A percentile compares a stretch with the other conserved stretches of the same genome.
Conservation (phyloP, 2,113 vertebrate species). For the Atlantisia rogersi region DNA sequence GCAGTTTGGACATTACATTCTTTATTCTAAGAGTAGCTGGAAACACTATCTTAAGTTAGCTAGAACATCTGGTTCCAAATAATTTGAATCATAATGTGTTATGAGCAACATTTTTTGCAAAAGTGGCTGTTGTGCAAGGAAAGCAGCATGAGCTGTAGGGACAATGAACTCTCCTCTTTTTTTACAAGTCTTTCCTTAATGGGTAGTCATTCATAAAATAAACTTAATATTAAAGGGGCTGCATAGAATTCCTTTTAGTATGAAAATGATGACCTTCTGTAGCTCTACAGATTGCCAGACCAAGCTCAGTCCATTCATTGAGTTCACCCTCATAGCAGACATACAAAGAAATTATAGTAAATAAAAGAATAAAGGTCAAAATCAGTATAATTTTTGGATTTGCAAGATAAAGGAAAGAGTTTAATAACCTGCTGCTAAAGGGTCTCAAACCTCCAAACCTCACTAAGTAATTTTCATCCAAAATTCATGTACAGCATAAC, state of each 20-base stretch:
- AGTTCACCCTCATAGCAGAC: neutral
- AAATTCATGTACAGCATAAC: neutral
- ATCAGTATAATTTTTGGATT: neutral
- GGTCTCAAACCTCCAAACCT: neutral
- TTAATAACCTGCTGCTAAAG: neutral
- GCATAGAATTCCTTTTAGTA: neutral
- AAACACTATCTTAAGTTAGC: neutral
- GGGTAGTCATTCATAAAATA: neutral
- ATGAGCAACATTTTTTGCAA: neutral
- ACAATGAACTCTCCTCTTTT: neutral
- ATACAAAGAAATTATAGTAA: neutral
- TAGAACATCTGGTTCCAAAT: neutral
- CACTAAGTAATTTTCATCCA: neutral
- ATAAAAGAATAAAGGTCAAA: neutral
- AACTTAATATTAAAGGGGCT: neutral
- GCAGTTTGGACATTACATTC: neutral
- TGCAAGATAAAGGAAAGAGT: neutral
- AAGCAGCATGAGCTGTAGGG: neutral
- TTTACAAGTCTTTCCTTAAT: fast-evolving
- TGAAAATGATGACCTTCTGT: neutral
- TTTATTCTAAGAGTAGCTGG: neutral
- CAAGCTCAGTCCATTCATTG: neutral
- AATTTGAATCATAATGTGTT: neutral
- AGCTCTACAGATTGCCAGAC: neutral
- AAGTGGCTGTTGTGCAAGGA: neutral